Conservation (phyloP, 1,140 invertebrate genomes). For the Trichonephila clavata region DNA sequence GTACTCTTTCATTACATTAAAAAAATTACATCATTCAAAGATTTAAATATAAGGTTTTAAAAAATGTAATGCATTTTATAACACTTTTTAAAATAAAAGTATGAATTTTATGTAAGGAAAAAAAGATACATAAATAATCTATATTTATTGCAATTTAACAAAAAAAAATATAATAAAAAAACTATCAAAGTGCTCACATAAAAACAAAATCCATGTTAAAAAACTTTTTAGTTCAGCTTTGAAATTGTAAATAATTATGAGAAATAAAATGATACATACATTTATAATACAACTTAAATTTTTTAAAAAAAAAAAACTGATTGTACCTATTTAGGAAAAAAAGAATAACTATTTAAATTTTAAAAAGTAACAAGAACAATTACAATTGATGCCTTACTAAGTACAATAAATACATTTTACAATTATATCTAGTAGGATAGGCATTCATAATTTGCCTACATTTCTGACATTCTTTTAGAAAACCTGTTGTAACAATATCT, state of each 20-base stretch:
- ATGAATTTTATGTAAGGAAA: background rate
- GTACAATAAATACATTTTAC: too few relatives aligned
- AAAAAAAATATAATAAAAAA: background rate
- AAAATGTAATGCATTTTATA: background rate
- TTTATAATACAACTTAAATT: background rate
- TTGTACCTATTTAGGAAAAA: too few relatives aligned
- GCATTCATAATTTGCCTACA: too few relatives aligned
- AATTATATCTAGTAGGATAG: too few relatives aligned
- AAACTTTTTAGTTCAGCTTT: background rate
- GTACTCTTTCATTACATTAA: too few relatives aligned
- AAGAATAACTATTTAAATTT: too few relatives aligned
- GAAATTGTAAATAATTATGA: too few relatives aligned
- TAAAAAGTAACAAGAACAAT: too few relatives aligned
- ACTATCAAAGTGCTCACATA: background rate
- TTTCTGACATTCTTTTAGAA: too few relatives aligned
- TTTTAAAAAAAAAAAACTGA: background rate
- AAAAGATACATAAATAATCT: background rate
- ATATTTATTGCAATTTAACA: constrained; percentile 1
- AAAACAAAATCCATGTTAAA: background rate
- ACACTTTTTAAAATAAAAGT: background rate
- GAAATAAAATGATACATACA: background rate
- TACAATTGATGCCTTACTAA: too few relatives aligned
- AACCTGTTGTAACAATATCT: too few relatives aligned
- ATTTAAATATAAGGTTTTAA: background rate
- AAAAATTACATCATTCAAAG: too few relatives aligned